phyloP scores from a whole-genome alignment of 2,113 vertebrate species.

The Siniperca knerii region DNA sequence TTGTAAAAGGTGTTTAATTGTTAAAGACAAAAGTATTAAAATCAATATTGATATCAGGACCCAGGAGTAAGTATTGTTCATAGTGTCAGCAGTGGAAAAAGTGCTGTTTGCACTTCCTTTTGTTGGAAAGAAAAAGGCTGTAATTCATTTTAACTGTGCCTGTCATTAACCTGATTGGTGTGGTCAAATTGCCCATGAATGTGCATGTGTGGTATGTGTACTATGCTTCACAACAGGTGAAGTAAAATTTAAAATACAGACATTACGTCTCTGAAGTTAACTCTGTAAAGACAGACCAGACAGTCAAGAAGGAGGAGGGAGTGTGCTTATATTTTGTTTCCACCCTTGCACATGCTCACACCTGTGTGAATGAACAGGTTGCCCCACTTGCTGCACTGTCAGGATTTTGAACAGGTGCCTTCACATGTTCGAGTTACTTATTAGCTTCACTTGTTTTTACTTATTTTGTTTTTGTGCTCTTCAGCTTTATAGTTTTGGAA shows the following conservation, averaged over 20 bases:
- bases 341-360: not conserved
- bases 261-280: slow-evolving; percentile 34
- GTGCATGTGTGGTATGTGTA: slow-evolving; percentile 36
- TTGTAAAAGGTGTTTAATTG: not conserved
- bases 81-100: slow-evolving; percentile 28
- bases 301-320: slow-evolving; percentile 32
- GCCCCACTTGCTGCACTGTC: slow-evolving; percentile 48
- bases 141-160: slow-evolving; percentile 1
- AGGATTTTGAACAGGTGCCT: slow-evolving; percentile 27
- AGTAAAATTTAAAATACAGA: slow-evolving; percentile 44
- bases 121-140: slow-evolving; percentile 3
- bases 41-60: not conserved
- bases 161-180: slow-evolving; percentile 26
- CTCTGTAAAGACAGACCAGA: slow-evolving; percentile 61
- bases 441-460: not conserved
- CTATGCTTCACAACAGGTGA: slow-evolving; percentile 1
- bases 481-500: not conserved
- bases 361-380: slow-evolving; percentile 70
- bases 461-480: not conserved
- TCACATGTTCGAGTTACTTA: slow-evolving; percentile 7
- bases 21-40: not conserved
- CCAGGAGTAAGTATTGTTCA: not conserved
- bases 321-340: slow-evolving; percentile 25
- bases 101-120: not conserved
- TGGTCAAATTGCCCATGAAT: slow-evolving; percentile 27